Conservation (phyloP, 2,113 vertebrate genomes). For the Myotis lucifugus region DNA sequence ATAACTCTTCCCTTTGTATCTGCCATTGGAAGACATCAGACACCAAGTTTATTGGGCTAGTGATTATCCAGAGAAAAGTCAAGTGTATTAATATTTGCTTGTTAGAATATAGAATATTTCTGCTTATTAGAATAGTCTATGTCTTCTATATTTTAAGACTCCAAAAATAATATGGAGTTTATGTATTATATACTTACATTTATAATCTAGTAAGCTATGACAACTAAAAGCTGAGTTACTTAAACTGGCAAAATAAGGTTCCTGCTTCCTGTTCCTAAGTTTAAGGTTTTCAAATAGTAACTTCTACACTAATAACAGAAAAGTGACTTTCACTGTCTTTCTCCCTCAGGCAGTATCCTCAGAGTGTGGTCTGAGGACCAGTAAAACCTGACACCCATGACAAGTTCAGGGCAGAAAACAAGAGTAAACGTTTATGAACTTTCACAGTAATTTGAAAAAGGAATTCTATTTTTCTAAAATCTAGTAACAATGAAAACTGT, state of each 20-base stretch:
- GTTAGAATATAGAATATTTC: neutral
- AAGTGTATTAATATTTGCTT: neutral
- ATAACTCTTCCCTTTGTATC: constrained; percentile 99
- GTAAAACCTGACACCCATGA: neutral
- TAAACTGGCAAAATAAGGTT: constrained; percentile 45
- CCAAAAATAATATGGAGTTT: constrained; percentile 23
- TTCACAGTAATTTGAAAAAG: neutral
- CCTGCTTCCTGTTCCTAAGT: neutral
- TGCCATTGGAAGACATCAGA: constrained; percentile 74
- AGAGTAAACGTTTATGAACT: neutral
- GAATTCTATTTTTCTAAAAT: constrained; percentile 5
- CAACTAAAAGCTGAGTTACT: constrained; percentile 32
- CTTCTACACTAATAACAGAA: constrained; percentile 22
- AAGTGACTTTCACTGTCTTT: neutral
- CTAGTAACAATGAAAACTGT: neutral
- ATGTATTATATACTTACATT: constrained; percentile 16
- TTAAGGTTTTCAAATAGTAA: constrained; percentile 36
- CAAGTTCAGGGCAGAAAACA: constrained; percentile 26
- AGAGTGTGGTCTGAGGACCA: neutral
- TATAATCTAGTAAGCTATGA: constrained; percentile 17
- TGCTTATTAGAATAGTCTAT: neutral
- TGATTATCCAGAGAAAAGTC: constrained; percentile 51
- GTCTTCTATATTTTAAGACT: neutral
- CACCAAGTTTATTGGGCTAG: neutral
- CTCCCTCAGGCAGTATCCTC: neutral